Evolutionary conservation across 2,113 vertebrate species (phyloP).

Genomic region (Bungarus multicinctus): DNA sequence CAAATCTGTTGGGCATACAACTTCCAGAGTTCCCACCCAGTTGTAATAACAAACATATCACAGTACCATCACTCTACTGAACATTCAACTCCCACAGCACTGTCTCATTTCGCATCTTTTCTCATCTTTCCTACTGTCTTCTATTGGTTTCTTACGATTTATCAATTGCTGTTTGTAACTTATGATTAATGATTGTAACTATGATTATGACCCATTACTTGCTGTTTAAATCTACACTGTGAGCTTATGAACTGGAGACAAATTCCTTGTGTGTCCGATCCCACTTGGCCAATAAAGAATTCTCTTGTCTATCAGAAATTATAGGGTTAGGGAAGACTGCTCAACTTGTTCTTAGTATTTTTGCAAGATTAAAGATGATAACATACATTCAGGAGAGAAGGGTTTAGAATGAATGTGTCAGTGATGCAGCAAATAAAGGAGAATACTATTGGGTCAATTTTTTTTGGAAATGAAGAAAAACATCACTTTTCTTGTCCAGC

Average conservation of each 20-base stretch:
- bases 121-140: neutral
- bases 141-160: neutral
- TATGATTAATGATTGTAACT: neutral
- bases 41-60: neutral
- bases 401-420: neutral
- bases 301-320: neutral
- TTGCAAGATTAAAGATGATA: neutral
- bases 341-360: neutral
- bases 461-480: neutral
- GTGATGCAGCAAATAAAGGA: neutral
- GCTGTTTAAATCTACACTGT: neutral
- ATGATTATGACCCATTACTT: neutral
- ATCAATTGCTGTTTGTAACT: neutral
- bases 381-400: neutral
- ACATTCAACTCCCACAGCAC: neutral
- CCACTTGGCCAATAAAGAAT: neutral
- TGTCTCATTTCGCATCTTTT: neutral
- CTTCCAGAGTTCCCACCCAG: neutral
- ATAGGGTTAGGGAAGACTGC: neutral
- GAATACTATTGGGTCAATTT: neutral
- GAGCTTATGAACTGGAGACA: neutral
- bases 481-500: neutral
- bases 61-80: neutral
- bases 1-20: neutral
- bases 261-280: neutral